Base-by-base conservation (phyloP, 2,797 vertebrate species). In the Tokudaia muenninki region DNA sequence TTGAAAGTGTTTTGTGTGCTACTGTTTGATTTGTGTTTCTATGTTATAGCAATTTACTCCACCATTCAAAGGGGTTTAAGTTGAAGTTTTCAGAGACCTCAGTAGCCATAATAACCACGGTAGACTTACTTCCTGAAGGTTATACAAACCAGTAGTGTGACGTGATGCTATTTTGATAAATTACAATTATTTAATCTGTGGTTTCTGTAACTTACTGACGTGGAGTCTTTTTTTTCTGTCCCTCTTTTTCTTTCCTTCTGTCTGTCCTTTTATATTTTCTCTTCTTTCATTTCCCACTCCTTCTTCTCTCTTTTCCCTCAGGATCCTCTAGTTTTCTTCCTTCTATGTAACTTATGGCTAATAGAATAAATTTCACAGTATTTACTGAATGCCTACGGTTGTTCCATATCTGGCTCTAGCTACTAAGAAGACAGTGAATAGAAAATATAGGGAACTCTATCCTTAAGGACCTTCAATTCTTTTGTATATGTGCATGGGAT, bases 181-280 rank as follows among this genome's bases (percentile, higher is more conserved):
- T 41, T 79, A 22, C 41, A 57, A n/a, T 37, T 67, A 80, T 90
- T 90, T 91, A 63, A 47, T 52, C 72, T 37, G 7, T 31, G 55
- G 24, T 84, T 90, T 92, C 41, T 91, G 61, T 50, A 90, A 79
- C 84, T 93, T 29, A 41, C 9, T 90, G 67, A 90, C 1, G 41
- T 61, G 37, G 87, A 24, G 22, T 55, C 14, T 44, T 87, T 91
- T 87, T 19, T 57, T 24, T n/a, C 16, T 17, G 10, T 6, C 31
- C 11, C 11, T 34, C 44, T 37, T 31, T 52, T 61, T 22, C 31
- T 8, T 72, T 41, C 14, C 12, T 87, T 37, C 44, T 41, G 12
- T 22, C 55, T 59, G 1, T 24, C 13, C 3, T 7, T 87, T 12
- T n/a, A 37, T 50, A 37, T 67, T 59, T 44, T 31, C 3, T 95